phyloP scores from a whole-genome alignment of 1,140 invertebrate species.

The Hirudo medicinalis region DNA sequence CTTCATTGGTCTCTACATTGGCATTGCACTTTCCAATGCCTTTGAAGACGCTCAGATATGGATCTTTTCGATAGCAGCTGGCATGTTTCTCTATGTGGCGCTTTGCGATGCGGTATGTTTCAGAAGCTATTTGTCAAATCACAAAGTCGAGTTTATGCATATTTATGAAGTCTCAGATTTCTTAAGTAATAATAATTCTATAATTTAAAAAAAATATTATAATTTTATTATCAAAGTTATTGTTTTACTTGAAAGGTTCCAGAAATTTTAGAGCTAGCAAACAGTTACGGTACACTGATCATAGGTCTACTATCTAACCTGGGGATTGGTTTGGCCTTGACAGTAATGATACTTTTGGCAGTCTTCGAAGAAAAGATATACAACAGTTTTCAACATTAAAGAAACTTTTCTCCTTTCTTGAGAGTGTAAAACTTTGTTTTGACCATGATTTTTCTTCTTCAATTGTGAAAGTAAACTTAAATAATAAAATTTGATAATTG shows the following conservation, averaged over 20 bases:
- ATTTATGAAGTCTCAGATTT: background rate
- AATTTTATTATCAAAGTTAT: background rate
- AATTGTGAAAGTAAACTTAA: no score
- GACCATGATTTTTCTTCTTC: no score
- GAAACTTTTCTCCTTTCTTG: no score
- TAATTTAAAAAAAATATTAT: background rate
- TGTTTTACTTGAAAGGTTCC: background rate
- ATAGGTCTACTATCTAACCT: conserved; percentile 52
- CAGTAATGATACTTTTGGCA: conserved; percentile 76
- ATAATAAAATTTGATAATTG: no score
- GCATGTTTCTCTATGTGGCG: conserved; percentile 27
- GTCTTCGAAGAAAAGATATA: conserved; percentile 70
- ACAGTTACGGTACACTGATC: background rate
- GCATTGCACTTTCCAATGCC: conserved; percentile 29
- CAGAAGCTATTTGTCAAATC: no score
- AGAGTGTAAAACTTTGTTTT: no score
- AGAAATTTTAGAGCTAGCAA: conserved; percentile 2
- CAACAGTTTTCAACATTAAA: background rate
- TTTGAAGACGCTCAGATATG: conserved; percentile 26
- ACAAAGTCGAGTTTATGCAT: background rate
- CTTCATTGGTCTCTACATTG: conserved; percentile 34
- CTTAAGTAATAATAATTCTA: background rate
- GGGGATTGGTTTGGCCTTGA: conserved; percentile 63
- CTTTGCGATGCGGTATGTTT: conserved; percentile 32
- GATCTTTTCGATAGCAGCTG: conserved; percentile 33